Conservation (phyloP, 2,113 vertebrate species). For the Rafetus swinhoei region DNA sequence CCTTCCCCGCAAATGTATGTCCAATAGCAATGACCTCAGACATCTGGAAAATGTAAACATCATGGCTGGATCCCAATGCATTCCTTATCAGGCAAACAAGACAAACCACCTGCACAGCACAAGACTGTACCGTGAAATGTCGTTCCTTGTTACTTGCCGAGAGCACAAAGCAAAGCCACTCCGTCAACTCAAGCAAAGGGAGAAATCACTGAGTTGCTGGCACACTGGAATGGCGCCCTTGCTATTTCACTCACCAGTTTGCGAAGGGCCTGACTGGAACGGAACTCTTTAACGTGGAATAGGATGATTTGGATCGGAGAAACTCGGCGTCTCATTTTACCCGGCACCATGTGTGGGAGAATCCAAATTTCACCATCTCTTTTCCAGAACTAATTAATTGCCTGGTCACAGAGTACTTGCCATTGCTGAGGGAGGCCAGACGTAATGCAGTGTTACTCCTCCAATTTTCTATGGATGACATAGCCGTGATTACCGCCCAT, state of each 20-base stretch:
- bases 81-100: background rate
- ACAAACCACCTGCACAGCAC: background rate
- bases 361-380: slow-evolving; percentile 9
- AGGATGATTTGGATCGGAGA: slow-evolving; percentile 30
- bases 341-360: slow-evolving; percentile 20
- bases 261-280: background rate
- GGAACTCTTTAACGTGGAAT: slow-evolving; percentile 21
- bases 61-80: background rate
- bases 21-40: background rate
- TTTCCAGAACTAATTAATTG: slow-evolving; percentile 39
- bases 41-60: background rate
- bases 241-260: background rate
- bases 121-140: background rate
- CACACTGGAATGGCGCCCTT: background rate
- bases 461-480: slow-evolving; percentile 42
- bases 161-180: background rate
- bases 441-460: slow-evolving; percentile 43
- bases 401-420: background rate
- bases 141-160: background rate
- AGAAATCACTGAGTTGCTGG: background rate
- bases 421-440: slow-evolving; percentile 2
- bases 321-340: slow-evolving; percentile 1
- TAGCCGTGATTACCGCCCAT: slow-evolving; percentile 47
- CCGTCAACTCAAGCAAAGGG: background rate
- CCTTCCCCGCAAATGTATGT: too few relatives aligned